phyloP scores from a whole-genome alignment of 2,797 vertebrate genomes.

The Oophaga sylvatica region DNA sequence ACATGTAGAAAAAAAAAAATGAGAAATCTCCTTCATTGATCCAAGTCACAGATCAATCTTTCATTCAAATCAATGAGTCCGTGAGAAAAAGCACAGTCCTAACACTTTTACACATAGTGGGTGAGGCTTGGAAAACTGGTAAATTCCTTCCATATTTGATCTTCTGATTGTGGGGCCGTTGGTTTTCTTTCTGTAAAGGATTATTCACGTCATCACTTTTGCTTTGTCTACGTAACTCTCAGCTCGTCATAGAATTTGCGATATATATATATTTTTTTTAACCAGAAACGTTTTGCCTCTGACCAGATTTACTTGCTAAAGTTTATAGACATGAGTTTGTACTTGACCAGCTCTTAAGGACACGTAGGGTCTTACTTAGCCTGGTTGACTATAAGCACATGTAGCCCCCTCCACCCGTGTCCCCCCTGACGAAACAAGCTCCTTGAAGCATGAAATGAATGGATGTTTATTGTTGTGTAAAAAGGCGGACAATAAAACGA shows the following conservation, averaged over 20 bases:
- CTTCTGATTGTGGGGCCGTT: neutral
- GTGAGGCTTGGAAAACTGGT: no score
- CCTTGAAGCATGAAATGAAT: slow-evolving; percentile 60
- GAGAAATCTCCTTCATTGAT: no score
- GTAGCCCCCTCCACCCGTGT: neutral
- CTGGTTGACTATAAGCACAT: slow-evolving; percentile 1
- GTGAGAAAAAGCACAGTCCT: no score
- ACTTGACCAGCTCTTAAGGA: slow-evolving; percentile 19
- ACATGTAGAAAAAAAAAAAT: no score
- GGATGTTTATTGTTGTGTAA: slow-evolving; percentile 59
- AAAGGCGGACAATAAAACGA: slow-evolving; percentile 55
- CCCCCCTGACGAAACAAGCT: slow-evolving; percentile 31
- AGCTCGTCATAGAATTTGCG: neutral
- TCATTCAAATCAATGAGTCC: no score
- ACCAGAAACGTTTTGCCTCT: neutral
- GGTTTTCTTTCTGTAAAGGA: neutral
- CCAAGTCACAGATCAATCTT: no score
- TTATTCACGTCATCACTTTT: neutral
- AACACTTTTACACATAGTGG: no score
- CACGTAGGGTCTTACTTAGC: neutral
- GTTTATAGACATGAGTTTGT: slow-evolving; percentile 22
- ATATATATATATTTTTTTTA: neutral
- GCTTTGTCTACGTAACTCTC: neutral
- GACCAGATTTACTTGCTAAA: slow-evolving; percentile 3
- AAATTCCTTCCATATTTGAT: neutral